Conservation (phyloP, 2,797 vertebrate genomes). For the Coregonus sp. region DNA sequence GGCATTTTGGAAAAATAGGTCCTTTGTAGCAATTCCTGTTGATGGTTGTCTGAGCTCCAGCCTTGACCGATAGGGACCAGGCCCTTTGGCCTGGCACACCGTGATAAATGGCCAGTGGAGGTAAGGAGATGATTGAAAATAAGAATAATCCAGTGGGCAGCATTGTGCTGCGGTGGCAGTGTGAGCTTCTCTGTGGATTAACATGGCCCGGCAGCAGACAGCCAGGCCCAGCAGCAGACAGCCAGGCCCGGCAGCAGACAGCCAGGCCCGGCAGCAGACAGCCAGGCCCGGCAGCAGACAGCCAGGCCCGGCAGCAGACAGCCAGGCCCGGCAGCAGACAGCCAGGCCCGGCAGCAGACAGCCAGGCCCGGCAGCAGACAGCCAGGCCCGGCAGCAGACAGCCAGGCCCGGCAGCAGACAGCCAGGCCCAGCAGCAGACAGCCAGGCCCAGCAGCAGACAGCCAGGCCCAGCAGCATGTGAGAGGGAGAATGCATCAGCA, state of each 20-base stretch:
- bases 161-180: slow-evolving; percentile 25
- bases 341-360: too few relatives aligned
- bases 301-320: too few relatives aligned
- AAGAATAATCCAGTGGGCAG: slow-evolving; percentile 56
- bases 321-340: too few relatives aligned
- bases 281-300: too few relatives aligned
- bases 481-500: slow-evolving; percentile 32
- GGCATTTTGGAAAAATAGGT: slow-evolving; percentile 10
- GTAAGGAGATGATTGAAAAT: slow-evolving; percentile 59
- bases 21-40: slow-evolving; percentile 13
- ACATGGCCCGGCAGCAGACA: not conserved
- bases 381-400: too few relatives aligned
- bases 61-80: slow-evolving; percentile 28
- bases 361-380: too few relatives aligned
- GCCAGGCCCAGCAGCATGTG: slow-evolving; percentile 28
- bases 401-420: too few relatives aligned
- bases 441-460: too few relatives aligned
- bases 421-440: too few relatives aligned
- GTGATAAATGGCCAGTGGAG: slow-evolving; percentile 12
- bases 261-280: too few relatives aligned
- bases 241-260: too few relatives aligned
- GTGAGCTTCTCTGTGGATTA: slow-evolving; percentile 59
- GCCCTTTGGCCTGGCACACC: slow-evolving; percentile 12
- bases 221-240: too few relatives aligned
- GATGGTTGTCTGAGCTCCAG: slow-evolving; percentile 16